Base-by-base conservation (phyloP, 2,797 vertebrate species). In the Sebastolobus altivelis region DNA sequence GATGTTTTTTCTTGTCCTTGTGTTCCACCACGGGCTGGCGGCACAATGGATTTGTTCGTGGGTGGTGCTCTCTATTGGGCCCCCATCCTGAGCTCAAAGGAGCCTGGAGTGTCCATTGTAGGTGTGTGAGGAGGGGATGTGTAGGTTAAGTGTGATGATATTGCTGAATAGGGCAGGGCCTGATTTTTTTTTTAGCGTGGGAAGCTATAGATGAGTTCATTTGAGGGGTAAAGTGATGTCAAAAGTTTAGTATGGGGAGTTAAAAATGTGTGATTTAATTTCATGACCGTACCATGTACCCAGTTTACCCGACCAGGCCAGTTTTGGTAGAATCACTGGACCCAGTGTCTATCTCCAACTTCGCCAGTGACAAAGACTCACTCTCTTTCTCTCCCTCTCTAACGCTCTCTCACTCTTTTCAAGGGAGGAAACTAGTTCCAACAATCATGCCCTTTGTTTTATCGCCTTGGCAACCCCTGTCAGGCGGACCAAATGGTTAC, bases 361-460 rank as follows among this genome's bases (percentile, higher is more conserved):
- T 91, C 90, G 85, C 90, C 91, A 91, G 22, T 93, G 88, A 93
- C 93, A 94, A 95, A 94, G 93, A 95, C 70, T 58, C 8, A 14
- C 69, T 72, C 84, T 83, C 80, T 87, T 82, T 85, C 82, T 84
- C 80, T 84, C 84, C 75, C 88, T 90, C 87, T 91, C 89, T 86
- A 71, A 82, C 91, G 52, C 88, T 92, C 88, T 82, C 90, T 90
- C 87, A 56, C 92, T 91, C 92, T 88, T 95, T 94, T 95, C 92
- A 94, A 89, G 88, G 87, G 93, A 95, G 89, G 91, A 96, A 95
- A 94, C 92, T 88, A 77, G 89, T 88, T 85, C 87, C 91, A 94
- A 96, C 95, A 96, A 97, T 95, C 84, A 58, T 88, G 89, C 82
- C 89, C 96, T 96, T 96, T 97, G 95, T 96, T 93, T 93, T 85